Conservation (phyloP, 2,888 invertebrate species). For the Eretmocerus hayati region DNA sequence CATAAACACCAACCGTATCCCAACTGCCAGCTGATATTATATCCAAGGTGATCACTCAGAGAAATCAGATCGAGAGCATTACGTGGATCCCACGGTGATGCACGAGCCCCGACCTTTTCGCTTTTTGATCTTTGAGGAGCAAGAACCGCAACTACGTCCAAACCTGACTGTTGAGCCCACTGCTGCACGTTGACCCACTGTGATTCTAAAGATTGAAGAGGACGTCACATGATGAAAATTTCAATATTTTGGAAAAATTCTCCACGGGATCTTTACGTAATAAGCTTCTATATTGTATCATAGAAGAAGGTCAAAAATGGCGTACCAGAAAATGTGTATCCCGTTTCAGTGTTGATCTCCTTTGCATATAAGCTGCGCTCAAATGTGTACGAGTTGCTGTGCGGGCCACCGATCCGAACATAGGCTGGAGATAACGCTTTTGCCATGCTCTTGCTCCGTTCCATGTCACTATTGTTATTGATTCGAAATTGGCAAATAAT, state of each 20-base stretch:
- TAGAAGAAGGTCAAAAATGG: too few relatives aligned
- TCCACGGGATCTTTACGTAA: too few relatives aligned
- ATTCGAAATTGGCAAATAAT: too few relatives aligned
- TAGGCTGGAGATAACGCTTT: constrained; percentile 64
- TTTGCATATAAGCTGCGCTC: constrained; percentile 25
- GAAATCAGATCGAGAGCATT: constrained; percentile 61
- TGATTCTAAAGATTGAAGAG: constrained; percentile 34
- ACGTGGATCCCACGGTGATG: constrained; percentile 69
- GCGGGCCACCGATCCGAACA: constrained; percentile 66
- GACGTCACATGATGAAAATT: too few relatives aligned
- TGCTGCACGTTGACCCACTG: constrained; percentile 41
- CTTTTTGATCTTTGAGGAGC: constrained; percentile 36
- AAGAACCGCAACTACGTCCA: constrained; percentile 41
- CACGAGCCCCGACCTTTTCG: constrained; percentile 45
- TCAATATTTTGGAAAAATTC: too few relatives aligned
- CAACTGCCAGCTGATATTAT: constrained; percentile 66
- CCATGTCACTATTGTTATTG: constrained; percentile 28
- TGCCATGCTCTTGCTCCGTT: constrained; percentile 56
- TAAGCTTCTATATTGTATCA: too few relatives aligned
- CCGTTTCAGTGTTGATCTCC: constrained; percentile 23
- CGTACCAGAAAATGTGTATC: constrained; percentile 37
- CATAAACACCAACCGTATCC: constrained; percentile 66
- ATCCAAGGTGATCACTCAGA: constrained; percentile 59
- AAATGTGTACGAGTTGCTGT: constrained; percentile 47
- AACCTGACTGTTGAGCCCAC: constrained; percentile 40